phyloP scores from a whole-genome alignment of 37 sponge, comb jelly and placozoan species.

The Cladorhizidae sp. region DNA sequence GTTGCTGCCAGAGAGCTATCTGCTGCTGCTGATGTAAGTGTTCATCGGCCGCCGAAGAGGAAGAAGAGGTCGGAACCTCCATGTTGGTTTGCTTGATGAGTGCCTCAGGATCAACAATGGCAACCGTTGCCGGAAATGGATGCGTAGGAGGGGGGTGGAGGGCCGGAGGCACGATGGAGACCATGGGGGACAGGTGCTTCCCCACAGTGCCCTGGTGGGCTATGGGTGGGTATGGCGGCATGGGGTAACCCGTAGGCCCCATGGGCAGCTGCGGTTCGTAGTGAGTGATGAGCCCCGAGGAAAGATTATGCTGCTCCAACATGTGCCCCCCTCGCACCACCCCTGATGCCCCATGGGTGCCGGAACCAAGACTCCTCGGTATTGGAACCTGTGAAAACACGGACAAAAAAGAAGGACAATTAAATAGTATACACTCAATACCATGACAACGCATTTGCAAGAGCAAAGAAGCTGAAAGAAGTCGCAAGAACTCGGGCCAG shows the following conservation, averaged over 20 bases:
- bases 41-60: neutral
- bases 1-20: slow-evolving; percentile 27
- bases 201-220: neutral
- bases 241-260: slow-evolving; percentile 36
- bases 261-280: slow-evolving; percentile 61
- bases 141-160: neutral
- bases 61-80: neutral
- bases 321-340: neutral
- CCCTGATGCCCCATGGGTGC: slow-evolving; percentile 6
- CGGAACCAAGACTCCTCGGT: neutral
- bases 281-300: slow-evolving; percentile 38
- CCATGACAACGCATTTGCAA: too few relatives aligned
- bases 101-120: neutral
- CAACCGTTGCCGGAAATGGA: neutral
- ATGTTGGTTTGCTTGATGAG: neutral
- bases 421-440: too few relatives aligned
- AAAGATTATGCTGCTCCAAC: neutral
- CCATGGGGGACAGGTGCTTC: neutral
- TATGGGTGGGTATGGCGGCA: slow-evolving; percentile 4
- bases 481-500: too few relatives aligned
- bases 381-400: slow-evolving; percentile 13
- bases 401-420: too few relatives aligned
- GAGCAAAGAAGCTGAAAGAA: too few relatives aligned
- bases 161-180: neutral
- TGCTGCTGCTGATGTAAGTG: slow-evolving; percentile 7